Conservation (phyloP, 2,113 vertebrate genomes). For the Carassius carassius region DNA sequence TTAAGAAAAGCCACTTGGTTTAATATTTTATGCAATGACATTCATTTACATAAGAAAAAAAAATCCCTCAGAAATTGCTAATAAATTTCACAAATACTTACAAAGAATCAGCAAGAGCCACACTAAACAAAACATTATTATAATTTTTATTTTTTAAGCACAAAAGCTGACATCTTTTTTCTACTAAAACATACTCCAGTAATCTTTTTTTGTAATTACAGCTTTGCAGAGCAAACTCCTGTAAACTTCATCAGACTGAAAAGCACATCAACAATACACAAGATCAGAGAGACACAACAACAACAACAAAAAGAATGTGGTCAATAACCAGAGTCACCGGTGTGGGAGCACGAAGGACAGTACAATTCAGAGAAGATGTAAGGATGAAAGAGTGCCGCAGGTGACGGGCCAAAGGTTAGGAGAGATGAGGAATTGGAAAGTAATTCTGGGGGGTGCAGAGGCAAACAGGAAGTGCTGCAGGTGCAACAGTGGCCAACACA, state of each 20-base stretch:
- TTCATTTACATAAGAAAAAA: neutral
- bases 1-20: too few species aligned
- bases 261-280: neutral
- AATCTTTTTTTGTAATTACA: too few species aligned
- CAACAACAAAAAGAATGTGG: neutral
- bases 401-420: constrained; percentile 8
- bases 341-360: neutral
- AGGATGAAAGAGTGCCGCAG: constrained; percentile 28
- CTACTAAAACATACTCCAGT: too few species aligned
- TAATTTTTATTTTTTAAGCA: too few species aligned
- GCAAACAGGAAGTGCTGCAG: constrained; percentile 23
- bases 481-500: constrained; percentile 1
- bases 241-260: neutral
- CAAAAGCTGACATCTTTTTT: too few species aligned
- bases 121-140: too few species aligned
- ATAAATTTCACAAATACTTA: too few species aligned
- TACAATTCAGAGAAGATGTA: neutral
- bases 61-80: too few species aligned
- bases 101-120: too few species aligned
- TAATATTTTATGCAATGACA: neutral
- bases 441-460: neutral
- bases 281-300: neutral
- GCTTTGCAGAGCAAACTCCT: neutral
- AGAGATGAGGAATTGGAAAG: neutral
- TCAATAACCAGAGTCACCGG: neutral